Evolutionary conservation across 2,797 vertebrate species (phyloP).

Genomic region (Scolopax bukidnonensis): DNA sequence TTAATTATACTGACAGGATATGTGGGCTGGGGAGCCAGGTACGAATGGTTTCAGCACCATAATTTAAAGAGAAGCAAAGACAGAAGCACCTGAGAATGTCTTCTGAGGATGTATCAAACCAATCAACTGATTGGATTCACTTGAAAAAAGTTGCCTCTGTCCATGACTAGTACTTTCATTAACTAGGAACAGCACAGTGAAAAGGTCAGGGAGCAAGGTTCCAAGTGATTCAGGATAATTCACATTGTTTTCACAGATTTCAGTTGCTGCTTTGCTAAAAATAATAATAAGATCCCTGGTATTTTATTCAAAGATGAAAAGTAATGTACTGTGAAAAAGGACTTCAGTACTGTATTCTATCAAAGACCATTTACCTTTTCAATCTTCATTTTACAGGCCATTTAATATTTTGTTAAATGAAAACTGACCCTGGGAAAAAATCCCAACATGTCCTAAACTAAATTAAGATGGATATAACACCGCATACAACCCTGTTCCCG

Average conservation of each 20-base stretch:
- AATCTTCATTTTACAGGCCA: conserved; percentile 58
- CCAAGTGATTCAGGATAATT: conserved; percentile 20
- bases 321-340: conserved; percentile 51
- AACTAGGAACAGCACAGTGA: not conserved
- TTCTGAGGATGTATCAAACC: not conserved
- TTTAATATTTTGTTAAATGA: conserved; percentile 52
- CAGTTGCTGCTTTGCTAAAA: conserved; percentile 41
- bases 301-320: conserved; percentile 43
- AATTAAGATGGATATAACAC: conserved; percentile 53
- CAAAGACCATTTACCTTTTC: conserved; percentile 17
- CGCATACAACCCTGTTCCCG: not conserved
- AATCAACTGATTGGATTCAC: not conserved
- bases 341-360: not conserved
- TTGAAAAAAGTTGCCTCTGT: not conserved
- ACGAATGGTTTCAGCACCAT: not conserved
- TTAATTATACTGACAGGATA: not conserved
- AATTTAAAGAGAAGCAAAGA: not conserved
- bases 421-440: conserved; percentile 23
- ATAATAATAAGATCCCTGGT: conserved; percentile 14
- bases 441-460: conserved; percentile 17
- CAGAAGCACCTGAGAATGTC: not conserved
- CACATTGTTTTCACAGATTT: not conserved
- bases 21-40: not conserved
- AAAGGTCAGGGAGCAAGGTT: not conserved
- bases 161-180: not conserved